Evolutionary conservation across 2,888 invertebrate genomes (phyloP).

Genomic region (Blomia tropicalis): DNA sequence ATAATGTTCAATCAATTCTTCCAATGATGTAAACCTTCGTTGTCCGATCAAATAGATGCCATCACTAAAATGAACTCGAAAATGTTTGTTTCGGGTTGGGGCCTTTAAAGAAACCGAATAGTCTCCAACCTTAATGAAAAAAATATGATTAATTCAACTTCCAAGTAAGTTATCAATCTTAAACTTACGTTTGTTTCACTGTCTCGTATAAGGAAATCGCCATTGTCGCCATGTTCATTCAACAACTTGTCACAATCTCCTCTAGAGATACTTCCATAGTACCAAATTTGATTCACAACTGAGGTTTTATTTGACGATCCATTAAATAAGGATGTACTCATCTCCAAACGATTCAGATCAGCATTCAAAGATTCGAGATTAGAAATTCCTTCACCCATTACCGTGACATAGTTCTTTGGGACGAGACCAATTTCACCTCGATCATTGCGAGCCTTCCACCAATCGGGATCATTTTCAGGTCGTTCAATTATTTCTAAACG

Average conservation of each 20-base stretch:
- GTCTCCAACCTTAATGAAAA: constrained; percentile 68
- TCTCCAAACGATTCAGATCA: constrained; percentile 17
- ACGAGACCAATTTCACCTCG: constrained; percentile 85
- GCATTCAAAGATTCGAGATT: neutral
- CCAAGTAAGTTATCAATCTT: neutral
- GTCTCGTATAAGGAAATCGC: constrained; percentile 95
- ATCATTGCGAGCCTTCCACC: constrained; percentile 88
- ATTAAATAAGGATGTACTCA: constrained; percentile 26
- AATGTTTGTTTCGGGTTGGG: constrained; percentile 94
- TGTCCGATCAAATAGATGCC: constrained; percentile 91
- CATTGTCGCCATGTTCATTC: constrained; percentile 86
- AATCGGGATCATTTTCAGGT: constrained; percentile 79
- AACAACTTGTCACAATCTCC: constrained; percentile 89
- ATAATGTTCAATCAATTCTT: constrained; percentile 94
- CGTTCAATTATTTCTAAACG: constrained; percentile 86
- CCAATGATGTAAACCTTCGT: constrained; percentile 85
- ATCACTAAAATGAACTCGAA: constrained; percentile 81
- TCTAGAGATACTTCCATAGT: constrained; percentile 86
- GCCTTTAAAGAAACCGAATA: constrained; percentile 95
- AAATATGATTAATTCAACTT: neutral
- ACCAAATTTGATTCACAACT: constrained; percentile 75
- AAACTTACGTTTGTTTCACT: constrained; percentile 91
- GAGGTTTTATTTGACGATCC: constrained; percentile 39
- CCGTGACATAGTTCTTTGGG: constrained; percentile 84
- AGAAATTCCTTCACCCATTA: constrained; percentile 26